Base-by-base conservation (phyloP, 2,888 invertebrate species). In the Listrodromus nycthemerus region DNA sequence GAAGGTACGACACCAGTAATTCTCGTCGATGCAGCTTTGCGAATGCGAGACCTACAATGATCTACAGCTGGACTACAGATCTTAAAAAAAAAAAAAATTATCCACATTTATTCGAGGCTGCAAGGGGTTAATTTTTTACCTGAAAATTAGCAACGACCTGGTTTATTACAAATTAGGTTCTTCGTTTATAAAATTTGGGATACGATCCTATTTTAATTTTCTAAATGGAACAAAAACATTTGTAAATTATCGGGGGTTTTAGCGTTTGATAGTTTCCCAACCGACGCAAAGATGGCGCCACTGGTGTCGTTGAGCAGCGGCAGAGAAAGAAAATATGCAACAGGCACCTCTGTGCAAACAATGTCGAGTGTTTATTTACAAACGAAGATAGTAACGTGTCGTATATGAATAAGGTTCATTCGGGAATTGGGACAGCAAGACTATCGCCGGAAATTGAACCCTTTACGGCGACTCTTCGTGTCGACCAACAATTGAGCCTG, bases 401-500 rank as follows among this genome's bases (percentile, higher is more conserved):
- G 27, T 55, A 24, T 21, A 50, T 50, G 13, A 55, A 41, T 27
- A 41, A 41, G 3, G 37, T 37, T 37, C 10, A 37, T 37, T 37
- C 37, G 10, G 10, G 8, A 37, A 10, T 48, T 21, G 48, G 5
- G 7, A 45, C 16, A 13, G 48, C 21, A 37, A 52, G 52, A 33
- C 88, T 86, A 93, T 91, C 91, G 89, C 84, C 89, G 91, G 3
- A 93, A 90, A 52, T 87, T 86, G 89, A 96, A 95, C 6, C 96
- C 96, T 92, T 97, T 97, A 69, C 97, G 95, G 48, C 97, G 94
- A 86, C 96, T 96, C 91, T 97, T 97, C 7, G 97, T 96, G 92
- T 98, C 97, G 2, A 97, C 95, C 65, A 98, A 96, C 24, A 97
- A 93, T 90, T 97, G 97, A 0, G 97, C 97, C 92, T 97, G 97